phyloP scores from a whole-genome alignment of 2,888 invertebrate species.

The Xestia xanthographa region DNA sequence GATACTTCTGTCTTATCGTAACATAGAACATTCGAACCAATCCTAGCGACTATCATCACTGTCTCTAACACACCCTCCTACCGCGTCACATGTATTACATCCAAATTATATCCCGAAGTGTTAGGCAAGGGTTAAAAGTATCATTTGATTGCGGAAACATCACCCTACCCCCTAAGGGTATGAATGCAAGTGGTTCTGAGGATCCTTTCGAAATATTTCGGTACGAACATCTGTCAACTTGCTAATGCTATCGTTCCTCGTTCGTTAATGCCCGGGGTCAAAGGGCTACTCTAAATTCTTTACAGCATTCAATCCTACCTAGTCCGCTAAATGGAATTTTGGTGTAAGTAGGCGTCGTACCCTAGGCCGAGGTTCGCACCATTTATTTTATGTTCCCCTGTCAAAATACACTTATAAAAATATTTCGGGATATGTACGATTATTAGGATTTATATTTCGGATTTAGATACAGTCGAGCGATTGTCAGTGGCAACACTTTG shows the following conservation, averaged over 20 bases:
- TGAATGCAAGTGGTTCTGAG: slow-evolving; percentile 48
- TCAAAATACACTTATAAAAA: slow-evolving; percentile 50
- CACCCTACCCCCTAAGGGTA: slow-evolving; percentile 30
- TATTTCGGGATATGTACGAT: slow-evolving; percentile 19
- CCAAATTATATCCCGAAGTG: slow-evolving; percentile 35
- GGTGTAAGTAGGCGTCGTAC: slow-evolving; percentile 73
- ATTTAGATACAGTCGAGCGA: not conserved
- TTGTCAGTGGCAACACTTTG: not conserved
- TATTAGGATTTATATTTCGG: slow-evolving; percentile 14
- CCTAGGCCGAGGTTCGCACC: slow-evolving; percentile 61
- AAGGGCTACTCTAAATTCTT: slow-evolving; percentile 76
- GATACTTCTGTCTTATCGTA: not conserved
- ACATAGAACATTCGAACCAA: not conserved
- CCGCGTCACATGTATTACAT: slow-evolving; percentile 28
- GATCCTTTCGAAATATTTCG: slow-evolving; percentile 61
- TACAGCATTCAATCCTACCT: slow-evolving; percentile 72
- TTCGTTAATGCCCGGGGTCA: slow-evolving; percentile 72
- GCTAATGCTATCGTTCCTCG: slow-evolving; percentile 69
- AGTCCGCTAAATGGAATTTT: slow-evolving; percentile 79
- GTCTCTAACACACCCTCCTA: slow-evolving; percentile 3
- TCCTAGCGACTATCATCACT: not conserved
- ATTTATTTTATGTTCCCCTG: slow-evolving; percentile 58
- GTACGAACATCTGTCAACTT: slow-evolving; percentile 70
- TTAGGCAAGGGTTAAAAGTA: slow-evolving; percentile 43
- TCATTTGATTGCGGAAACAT: slow-evolving; percentile 50